A percentile compares a stretch with the other conserved stretches of the same genome.
Evolutionary conservation across 2,888 invertebrate species (phyloP).

Genomic region (Therioaphis trifolii): DNA sequence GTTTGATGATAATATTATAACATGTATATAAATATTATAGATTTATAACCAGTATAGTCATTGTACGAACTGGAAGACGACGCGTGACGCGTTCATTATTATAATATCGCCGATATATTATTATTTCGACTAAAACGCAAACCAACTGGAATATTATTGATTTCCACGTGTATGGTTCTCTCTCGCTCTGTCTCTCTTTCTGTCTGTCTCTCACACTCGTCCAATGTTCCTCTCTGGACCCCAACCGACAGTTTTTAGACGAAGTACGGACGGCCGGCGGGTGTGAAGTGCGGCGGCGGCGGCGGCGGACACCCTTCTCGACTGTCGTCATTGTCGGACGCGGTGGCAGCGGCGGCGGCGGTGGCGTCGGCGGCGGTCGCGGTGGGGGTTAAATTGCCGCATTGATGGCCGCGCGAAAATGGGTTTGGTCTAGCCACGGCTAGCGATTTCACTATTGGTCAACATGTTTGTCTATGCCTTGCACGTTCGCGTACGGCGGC

Average conservation of each 20-base stretch:
- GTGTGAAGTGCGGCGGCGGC: constrained; percentile 6
- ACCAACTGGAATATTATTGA: constrained; percentile 36
- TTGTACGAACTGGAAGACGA: background rate
- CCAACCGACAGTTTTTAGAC: constrained; percentile 28
- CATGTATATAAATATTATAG: too few species aligned
- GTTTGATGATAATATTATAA: too few species aligned
- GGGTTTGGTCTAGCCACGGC: constrained; percentile 58
- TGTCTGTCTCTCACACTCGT: background rate
- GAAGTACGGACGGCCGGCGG: background rate
- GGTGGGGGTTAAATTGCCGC: constrained; percentile 49
- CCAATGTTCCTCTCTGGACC: constrained; percentile 22
- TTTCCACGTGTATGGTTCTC: constrained; percentile 11
- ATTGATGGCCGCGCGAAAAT: constrained; percentile 61
- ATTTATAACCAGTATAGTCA: background rate
- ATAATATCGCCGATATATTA: background rate
- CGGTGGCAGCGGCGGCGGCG: background rate
- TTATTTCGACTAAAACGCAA: background rate
- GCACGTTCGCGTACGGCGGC: background rate
- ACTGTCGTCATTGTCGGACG: constrained; percentile 39
- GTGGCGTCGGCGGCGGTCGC: background rate
- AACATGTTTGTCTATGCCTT: constrained; percentile 24
- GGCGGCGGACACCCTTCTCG: constrained; percentile 48
- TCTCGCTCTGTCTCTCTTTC: background rate
- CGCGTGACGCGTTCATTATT: background rate
- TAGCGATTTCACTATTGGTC: constrained; percentile 59